Percentiles rank a stretch among this genome's conserved stretches.
Conservation (phyloP, 2,888 invertebrate genomes). For the Bellardia bayeri region DNA sequence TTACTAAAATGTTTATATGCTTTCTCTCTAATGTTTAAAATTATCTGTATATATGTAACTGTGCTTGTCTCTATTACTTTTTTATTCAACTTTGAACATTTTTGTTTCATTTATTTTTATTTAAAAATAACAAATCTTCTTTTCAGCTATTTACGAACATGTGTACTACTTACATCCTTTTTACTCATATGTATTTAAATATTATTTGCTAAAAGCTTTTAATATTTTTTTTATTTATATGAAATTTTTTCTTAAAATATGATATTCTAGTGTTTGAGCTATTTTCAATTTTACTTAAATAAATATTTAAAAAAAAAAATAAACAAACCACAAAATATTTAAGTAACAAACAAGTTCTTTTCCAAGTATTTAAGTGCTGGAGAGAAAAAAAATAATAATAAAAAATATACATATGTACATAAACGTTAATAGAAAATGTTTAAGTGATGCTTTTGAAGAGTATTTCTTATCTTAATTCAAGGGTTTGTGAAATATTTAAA, state of each 20-base stretch:
- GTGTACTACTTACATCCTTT: neutral
- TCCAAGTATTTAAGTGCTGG: neutral
- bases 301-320: neutral
- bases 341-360: neutral
- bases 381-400: neutral
- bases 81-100: neutral
- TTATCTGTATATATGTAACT: neutral
- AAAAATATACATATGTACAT: neutral
- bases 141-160: neutral
- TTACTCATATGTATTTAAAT: neutral
- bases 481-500: too few species aligned
- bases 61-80: neutral
- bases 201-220: slow-evolving; percentile 22
- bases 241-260: neutral
- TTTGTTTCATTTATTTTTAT: neutral
- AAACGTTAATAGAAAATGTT: neutral
- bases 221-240: slow-evolving; percentile 5
- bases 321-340: neutral
- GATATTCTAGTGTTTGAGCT: neutral
- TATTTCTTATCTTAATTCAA: too few species aligned
- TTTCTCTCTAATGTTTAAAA: neutral
- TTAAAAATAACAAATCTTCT: neutral
- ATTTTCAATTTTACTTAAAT: neutral
- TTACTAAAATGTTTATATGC: neutral
- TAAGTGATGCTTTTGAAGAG: neutral